Conservation (phyloP, 2,888 invertebrate species). For the Andrena flavipes region DNA sequence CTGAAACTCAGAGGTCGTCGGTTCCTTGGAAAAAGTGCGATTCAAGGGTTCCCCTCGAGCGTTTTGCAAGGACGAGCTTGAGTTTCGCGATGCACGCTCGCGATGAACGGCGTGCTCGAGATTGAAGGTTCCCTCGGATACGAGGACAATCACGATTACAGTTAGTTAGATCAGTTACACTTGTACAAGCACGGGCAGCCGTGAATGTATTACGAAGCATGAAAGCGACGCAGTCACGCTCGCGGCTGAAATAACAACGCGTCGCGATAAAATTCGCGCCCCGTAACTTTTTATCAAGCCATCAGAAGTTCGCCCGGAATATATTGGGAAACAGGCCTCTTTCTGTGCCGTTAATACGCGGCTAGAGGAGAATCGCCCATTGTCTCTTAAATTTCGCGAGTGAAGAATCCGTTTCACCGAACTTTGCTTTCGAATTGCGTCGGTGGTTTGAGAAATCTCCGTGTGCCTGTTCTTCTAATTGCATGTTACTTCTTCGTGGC, state of each 20-base stretch:
- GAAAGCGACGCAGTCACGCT: conserved; percentile 26
- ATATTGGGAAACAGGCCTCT: conserved; percentile 26
- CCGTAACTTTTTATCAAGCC: conserved; percentile 39
- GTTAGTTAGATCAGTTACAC: conserved; percentile 53
- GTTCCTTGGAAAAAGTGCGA: neutral
- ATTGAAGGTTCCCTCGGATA: conserved; percentile 38
- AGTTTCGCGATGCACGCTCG: conserved; percentile 19
- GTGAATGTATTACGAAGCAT: neutral
- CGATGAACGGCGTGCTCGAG: conserved; percentile 28
- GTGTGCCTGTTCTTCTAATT: conserved; percentile 8
- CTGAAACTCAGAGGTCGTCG: neutral
- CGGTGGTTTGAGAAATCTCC: conserved; percentile 21
- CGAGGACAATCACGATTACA: conserved; percentile 54
- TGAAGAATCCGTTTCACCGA: conserved; percentile 37
- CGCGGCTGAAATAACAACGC: conserved; percentile 40
- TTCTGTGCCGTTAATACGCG: conserved; percentile 16
- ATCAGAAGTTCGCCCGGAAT: conserved; percentile 25
- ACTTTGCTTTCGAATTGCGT: conserved; percentile 31
- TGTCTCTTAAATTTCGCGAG: conserved; percentile 36
- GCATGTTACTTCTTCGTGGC: neutral
- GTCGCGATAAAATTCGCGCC: conserved; percentile 46
- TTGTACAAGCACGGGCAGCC: conserved; percentile 27
- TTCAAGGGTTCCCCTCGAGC: neutral
- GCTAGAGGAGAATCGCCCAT: conserved; percentile 26
- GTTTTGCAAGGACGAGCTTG: neutral